phyloP scores from a whole-genome alignment of 2,888 invertebrate species.

The Mesoligia furuncula region DNA sequence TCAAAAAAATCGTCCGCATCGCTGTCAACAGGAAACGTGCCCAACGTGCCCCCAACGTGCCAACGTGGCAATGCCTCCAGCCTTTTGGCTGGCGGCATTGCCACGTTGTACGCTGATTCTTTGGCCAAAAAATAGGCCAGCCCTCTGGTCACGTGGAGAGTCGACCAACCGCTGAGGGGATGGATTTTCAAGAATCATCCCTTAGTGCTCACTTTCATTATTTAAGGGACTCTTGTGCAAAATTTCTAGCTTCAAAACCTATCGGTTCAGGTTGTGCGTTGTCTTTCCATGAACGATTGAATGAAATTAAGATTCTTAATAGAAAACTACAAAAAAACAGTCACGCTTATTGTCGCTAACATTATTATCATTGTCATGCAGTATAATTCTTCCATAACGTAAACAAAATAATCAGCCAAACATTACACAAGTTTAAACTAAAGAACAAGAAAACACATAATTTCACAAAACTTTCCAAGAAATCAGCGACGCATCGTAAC shows the following conservation, averaged over 20 bases:
- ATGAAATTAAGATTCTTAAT: neutral
- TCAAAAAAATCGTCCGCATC: too few relatives aligned
- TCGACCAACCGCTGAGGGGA: too few relatives aligned
- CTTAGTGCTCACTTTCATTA: neutral
- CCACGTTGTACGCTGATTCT: too few relatives aligned
- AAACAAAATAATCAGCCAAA: neutral
- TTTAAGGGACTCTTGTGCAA: neutral
- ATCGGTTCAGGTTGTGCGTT: neutral
- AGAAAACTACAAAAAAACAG: neutral
- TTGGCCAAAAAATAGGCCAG: too few relatives aligned
- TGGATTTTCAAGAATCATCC: too few relatives aligned
- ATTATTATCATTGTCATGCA: neutral
- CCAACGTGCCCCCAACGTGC: too few relatives aligned
- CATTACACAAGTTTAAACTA: conserved; percentile 4
- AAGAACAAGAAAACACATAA: conserved; percentile 5
- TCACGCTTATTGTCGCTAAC: neutral
- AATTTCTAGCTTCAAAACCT: neutral
- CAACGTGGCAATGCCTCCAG: too few relatives aligned
- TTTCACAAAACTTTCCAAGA: conserved; percentile 25
- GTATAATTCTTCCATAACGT: neutral
- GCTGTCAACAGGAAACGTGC: too few relatives aligned
- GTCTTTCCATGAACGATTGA: neutral
- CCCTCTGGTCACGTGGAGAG: too few relatives aligned
- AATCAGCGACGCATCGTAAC: conserved; percentile 7
- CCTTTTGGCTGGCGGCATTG: too few relatives aligned